Conservation (phyloP, 1,140 invertebrate genomes). For the Lycorma delicatula region DNA sequence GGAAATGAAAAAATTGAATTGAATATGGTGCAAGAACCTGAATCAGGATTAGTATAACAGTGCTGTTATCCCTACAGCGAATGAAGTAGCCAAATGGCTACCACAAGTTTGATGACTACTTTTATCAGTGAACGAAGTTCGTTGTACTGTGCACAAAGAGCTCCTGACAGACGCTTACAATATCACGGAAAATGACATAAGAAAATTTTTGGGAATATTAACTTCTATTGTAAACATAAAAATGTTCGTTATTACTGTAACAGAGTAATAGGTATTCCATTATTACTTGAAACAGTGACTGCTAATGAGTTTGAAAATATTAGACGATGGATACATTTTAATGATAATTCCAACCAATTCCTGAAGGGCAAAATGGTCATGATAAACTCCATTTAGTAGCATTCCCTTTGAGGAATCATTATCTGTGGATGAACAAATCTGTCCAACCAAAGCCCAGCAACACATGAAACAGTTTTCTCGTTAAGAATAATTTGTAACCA, state of each 20-base stretch:
- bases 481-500: no score
- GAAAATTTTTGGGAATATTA: neutral
- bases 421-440: conserved; percentile 4
- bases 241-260: neutral
- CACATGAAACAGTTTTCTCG: neutral
- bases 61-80: no score
- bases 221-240: neutral
- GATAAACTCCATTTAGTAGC: neutral
- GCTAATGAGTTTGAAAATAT: neutral
- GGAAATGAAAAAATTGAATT: no score
- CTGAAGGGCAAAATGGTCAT: neutral
- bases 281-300: neutral
- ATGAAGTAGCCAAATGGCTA: no score
- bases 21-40: no score
- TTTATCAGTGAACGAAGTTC: neutral
- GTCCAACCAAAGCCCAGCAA: neutral
- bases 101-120: no score
- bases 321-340: neutral
- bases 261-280: neutral
- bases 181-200: neutral
- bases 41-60: no score
- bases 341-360: neutral
- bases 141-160: neutral
- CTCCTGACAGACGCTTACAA: neutral
- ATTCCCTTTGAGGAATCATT: neutral